Conservation (phyloP, 2,888 invertebrate genomes). For the Chymomyza amoena region DNA sequence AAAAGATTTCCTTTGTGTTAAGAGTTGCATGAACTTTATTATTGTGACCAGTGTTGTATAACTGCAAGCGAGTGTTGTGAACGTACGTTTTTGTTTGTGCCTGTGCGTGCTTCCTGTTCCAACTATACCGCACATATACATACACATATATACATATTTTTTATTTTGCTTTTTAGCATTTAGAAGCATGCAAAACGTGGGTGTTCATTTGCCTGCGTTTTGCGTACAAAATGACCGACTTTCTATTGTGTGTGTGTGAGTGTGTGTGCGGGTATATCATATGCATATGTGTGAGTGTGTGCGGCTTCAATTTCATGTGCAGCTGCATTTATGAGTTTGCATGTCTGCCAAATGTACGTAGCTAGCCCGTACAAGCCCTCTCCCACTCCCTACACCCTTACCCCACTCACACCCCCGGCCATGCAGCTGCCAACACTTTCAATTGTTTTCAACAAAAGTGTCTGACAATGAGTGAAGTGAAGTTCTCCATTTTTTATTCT, state of each 20-base stretch:
- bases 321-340: constrained; percentile 34
- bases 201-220: constrained; percentile 47
- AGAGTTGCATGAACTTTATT: not conserved
- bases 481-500: constrained; percentile 4
- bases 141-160: constrained; percentile 12
- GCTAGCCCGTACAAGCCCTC: not conserved
- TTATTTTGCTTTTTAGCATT: constrained; percentile 38
- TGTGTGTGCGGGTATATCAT: not conserved
- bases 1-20: too few relatives aligned
- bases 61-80: constrained; percentile 13
- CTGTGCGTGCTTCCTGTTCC: constrained; percentile 31
- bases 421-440: constrained; percentile 47
- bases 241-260: constrained; percentile 35
- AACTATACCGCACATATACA: constrained; percentile 5
- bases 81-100: constrained; percentile 14
- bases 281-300: constrained; percentile 9
- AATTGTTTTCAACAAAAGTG: constrained; percentile 38
- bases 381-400: too few relatives aligned
- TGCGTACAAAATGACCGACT: constrained; percentile 62
- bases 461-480: constrained; percentile 30
- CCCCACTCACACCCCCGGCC: not conserved
- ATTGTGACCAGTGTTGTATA: not conserved
- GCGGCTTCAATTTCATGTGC: constrained; percentile 35
- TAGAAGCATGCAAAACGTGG: constrained; percentile 47
- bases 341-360: constrained; percentile 4